Evolutionary conservation across 1,140 invertebrate genomes (phyloP), one percentile per base, ranked within the genome.

Genomic region (Ceratitis capitata): DNA sequence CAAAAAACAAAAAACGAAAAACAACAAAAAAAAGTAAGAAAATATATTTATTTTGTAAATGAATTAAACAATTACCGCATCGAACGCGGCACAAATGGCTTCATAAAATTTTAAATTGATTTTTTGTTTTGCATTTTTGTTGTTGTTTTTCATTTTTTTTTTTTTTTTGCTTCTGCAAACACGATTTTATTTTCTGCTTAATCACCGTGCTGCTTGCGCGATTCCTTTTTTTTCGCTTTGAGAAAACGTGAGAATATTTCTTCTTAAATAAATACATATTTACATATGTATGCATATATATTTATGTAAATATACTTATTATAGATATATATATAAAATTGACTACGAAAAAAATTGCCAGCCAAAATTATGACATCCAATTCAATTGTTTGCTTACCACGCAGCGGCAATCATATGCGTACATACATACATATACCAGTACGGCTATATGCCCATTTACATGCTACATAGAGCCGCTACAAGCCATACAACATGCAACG

Each of bases 31-130:
- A 7, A 35, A 14, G 14, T 69, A n/a, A 7, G 12, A 35, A n/a
- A n/a, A 19, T 32, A 14, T 35, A 32, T 64, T 1, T 74, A 19
- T 7, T 4, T n/a, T 14, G n/a, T 10, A 39, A 42, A 45, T 42
- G 69, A 78, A 78, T 78, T 78, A 78, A 78, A 78, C 69, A 78
- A 78, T 78, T 78, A 78, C 19, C 39, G 69, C n/a, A 78, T 39
- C 42, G 35, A 32, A 23, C 69, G 39, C 69, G 9, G 69, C 39
- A 78, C 39, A 78, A 78, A 78, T 78, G 39, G 69, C 69, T 78
- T 78, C 42, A 78, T 78, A 78, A 45, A 78, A 45, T 47, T 47
- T n/a, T 47, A 78, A 78, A 47, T 78, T 78, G 69, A 47, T 47
- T 78, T 78, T 61, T 61, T 26, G 29, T 61, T 4, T 2, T 6